These are phyloP conservation scores for Halcyon leucocephala DNA, from an alignment of 2,797 vertebrate species.

Conservation along the genomic window DNA sequence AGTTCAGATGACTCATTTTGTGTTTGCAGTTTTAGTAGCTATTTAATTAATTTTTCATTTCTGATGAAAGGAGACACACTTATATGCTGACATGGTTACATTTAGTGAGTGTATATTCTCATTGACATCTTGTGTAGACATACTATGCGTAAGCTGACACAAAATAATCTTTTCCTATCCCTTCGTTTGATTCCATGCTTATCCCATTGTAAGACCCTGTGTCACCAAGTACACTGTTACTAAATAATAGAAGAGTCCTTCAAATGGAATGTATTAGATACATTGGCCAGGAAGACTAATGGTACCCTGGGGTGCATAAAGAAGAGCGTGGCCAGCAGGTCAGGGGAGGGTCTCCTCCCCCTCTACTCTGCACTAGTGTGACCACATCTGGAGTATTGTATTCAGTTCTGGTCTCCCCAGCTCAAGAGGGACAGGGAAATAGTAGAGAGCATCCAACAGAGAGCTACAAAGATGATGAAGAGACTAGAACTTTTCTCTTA, in stretches of 20 bases:
- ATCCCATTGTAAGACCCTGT: neutral
- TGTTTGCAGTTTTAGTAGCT: neutral
- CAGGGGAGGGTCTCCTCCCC: too few relatives aligned
- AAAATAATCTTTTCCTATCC: neutral
- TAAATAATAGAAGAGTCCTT: neutral
- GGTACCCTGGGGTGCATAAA: too few relatives aligned
- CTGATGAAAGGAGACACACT: neutral
- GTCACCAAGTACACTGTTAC: neutral
- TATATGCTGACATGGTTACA: neutral
- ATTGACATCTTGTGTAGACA: neutral
- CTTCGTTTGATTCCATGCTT: neutral
- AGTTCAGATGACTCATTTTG: slow-evolving; percentile 24
- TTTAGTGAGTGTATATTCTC: neutral
- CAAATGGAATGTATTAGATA: neutral
- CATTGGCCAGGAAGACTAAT: neutral
- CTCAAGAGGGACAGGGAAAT: too few relatives aligned
- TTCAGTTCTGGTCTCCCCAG: too few relatives aligned
- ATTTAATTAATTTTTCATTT: neutral
- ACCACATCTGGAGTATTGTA: too few relatives aligned
- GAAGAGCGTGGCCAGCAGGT: too few relatives aligned
- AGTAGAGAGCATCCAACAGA: too few relatives aligned
- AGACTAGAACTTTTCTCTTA: too few relatives aligned
- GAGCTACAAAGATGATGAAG: too few relatives aligned
- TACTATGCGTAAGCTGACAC: neutral
- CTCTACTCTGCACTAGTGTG: too few relatives aligned